Evolutionary conservation across 2,797 vertebrate species (phyloP), one percentile per base, ranked within the genome.

Genomic region (Meriones psammophilus): DNA sequence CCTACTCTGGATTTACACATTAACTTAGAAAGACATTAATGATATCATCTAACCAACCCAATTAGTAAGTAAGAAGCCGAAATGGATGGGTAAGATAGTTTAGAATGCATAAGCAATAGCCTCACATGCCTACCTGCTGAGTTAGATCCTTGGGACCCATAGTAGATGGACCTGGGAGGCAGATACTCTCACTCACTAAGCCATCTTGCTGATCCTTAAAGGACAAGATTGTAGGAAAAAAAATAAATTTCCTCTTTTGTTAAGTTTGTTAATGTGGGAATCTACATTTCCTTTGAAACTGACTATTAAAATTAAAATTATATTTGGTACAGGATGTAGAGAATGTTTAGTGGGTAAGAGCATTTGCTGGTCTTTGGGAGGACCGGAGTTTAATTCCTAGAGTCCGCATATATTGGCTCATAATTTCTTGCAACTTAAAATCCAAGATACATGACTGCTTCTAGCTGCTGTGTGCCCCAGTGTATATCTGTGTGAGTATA

Each of bases 221-320:
- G 20, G 71, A 69, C 69, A 42, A 24, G 56, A 56, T 76, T 92
- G 83, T 71, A 89, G 68, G 10, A 74, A 64, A 60, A 60, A 20
- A 80, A 42, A 78, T 91, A 36, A 46, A 0, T 85, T 5, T 58
- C 8, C 71, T 79, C 28, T 69, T 88, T 46, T 68, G 68, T 46
- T 85, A 91, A 39, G 15, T 24, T 46, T 33, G 85, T 28, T 83
- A 17, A 62, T n/a, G 88, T 66, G 36, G 3, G 5, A 8, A 89
- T 3, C 30, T 60, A 9, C 5, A 73, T 68, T 69, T 81, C 8
- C 17, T 50, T 79, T 94, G 18, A 30, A 46, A 77, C 80, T 66
- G 4, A 86, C 17, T 85, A 36, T 71, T 39, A 56, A 7, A 84
- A 87, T 88, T 92, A 88, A 83, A 91, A 76, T 89, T 89, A 33